Evolutionary conservation across 1,140 invertebrate genomes (phyloP), one percentile per base, ranked within the genome.

Genomic region (Melanaphis sacchari): DNA sequence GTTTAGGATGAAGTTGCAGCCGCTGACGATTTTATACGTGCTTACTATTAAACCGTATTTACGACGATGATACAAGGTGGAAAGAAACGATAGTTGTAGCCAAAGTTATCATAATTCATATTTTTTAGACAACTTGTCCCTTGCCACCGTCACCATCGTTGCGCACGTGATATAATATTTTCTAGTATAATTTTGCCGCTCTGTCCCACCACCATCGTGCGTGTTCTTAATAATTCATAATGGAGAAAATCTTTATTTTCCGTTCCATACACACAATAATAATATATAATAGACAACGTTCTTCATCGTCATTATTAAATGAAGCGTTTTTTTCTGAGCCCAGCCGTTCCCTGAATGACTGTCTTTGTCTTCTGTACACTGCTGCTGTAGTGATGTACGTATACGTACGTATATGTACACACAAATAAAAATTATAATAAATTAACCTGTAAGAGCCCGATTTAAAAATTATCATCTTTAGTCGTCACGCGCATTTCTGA

Each of bases 71-170:
- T 6, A 38, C 24, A 40, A 26, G 38, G 38, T n/a, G 41, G n/a
- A n/a, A 31, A 91, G 40, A 92, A 92, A 76, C 40, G 43, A 82
- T 84, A 85, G 46, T 41, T 11, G 36, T 52, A 84, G 91, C 81
- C 90, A 82, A 92, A 92, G 90, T 93, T 85, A 81, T 93, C 91
- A 93, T 93, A 93, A 93, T 85, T 93, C 91, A 93, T 93, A 93
- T 85, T 93, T 92, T 82, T 84, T 38, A 93, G 89, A 40, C 76
- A 31, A n/a, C 59, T 76, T 76, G 59, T 76, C 59, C 59, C 59
- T 76, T 76, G 31, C 59, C 59, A 1, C 59, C 31, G 31, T 26
- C 31, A 11, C 31, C 59, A 31, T 66, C 59, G 21, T n/a, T 41
- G 40, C 38, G 40, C 41, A 31, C 24, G 49, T 36, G 46, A 31